phyloP scores from a whole-genome alignment of 23 tunicate species.

The Halocynthia roretzi region DNA sequence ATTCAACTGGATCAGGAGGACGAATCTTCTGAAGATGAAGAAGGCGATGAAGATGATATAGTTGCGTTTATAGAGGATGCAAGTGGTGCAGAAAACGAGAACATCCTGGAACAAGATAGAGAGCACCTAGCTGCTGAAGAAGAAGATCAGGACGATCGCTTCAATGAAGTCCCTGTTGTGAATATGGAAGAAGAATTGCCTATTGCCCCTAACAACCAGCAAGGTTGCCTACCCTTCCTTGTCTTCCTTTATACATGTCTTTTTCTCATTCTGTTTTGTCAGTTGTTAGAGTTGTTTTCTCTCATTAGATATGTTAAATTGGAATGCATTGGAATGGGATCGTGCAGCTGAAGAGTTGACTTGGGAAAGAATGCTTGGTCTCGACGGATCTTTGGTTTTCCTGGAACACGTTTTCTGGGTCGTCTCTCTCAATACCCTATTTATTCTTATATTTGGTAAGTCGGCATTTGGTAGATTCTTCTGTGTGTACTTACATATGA shows the following conservation, averaged over 20 bases:
- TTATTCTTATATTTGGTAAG: slow-evolving; percentile 50
- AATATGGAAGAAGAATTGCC: slow-evolving; percentile 6
- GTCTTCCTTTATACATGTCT: background rate
- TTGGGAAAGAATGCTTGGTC: slow-evolving; percentile 81
- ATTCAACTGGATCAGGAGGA: slow-evolving; percentile 9
- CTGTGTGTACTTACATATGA: no score
- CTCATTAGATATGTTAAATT: slow-evolving; percentile 22
- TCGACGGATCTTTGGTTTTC: slow-evolving; percentile 88
- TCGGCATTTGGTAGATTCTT: no score
- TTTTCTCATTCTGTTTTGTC: background rate
- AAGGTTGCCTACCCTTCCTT: background rate
- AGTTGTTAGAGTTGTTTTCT: background rate
- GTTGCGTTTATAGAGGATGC: slow-evolving; percentile 3
- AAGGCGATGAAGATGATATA: slow-evolving; percentile 6
- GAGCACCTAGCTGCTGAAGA: background rate
- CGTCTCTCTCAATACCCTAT: slow-evolving; percentile 71
- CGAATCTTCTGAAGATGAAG: slow-evolving; percentile 29
- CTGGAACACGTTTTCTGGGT: slow-evolving; percentile 92
- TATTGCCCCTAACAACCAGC: background rate
- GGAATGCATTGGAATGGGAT: slow-evolving; percentile 72
- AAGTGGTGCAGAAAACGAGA: background rate
- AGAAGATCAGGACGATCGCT: slow-evolving; percentile 3
- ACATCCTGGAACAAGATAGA: background rate
- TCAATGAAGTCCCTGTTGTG: slow-evolving; percentile 5
- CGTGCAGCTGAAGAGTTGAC: slow-evolving; percentile 63